phyloP scores from a whole-genome alignment of 2,888 invertebrate species.

The Oscheius sp. region DNA sequence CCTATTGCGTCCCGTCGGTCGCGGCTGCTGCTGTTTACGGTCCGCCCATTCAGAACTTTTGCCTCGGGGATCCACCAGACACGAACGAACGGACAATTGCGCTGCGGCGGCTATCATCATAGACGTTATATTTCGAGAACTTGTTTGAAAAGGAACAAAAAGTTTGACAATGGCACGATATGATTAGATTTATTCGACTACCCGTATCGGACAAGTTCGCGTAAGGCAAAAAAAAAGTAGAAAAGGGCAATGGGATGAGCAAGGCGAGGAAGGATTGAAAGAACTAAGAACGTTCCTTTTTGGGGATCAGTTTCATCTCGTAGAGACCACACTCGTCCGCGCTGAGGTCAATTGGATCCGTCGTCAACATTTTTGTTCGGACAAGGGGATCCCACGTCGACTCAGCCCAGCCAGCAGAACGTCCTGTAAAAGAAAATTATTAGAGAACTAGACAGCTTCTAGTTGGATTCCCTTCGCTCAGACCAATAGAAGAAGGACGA shows the following conservation, averaged over 20 bases:
- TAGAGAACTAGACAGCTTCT: background rate
- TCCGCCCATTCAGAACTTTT: background rate
- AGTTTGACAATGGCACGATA: background rate
- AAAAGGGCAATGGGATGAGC: background rate
- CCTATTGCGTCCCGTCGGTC: constrained; percentile 10
- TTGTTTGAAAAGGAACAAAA: background rate
- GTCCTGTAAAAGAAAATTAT: constrained; percentile 41
- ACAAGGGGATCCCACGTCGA: constrained; percentile 63
- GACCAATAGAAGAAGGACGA: too few relatives aligned
- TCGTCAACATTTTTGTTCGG: constrained; percentile 51
- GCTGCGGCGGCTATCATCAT: too few relatives aligned
- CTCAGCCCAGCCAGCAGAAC: constrained; percentile 62
- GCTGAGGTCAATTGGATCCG: constrained; percentile 50
- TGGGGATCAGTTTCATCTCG: constrained; percentile 39
- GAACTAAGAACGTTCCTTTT: background rate
- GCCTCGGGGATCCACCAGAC: background rate
- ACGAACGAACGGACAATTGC: background rate
- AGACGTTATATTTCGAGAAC: too few relatives aligned
- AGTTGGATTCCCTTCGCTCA: too few relatives aligned
- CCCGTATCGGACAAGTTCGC: constrained; percentile 23
- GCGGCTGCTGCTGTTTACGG: constrained; percentile 28
- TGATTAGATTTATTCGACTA: constrained; percentile 15
- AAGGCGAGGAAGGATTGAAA: background rate
- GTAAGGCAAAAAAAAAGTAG: constrained; percentile 1
- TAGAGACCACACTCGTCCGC: constrained; percentile 56